Base-by-base conservation (phyloP, 2,113 vertebrate species). In the Tichodroma muraria region DNA sequence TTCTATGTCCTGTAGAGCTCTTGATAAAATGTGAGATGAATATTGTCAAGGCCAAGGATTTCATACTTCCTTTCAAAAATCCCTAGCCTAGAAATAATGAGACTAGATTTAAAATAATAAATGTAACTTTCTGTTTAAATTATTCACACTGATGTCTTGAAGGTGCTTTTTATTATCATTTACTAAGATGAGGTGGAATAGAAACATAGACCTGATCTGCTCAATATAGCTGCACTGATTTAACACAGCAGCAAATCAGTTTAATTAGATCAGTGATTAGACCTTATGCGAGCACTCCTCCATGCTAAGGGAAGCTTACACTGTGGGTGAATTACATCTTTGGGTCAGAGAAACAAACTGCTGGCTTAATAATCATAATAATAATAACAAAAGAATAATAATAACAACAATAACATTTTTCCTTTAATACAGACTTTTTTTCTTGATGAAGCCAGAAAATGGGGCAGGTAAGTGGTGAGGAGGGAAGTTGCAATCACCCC, bases 241-340 rank as follows among this genome's bases (percentile, higher is more conserved):
- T 95, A 93, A 93, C 30, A 80, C 37, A 64, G 71, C 17, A 90
- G 59, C 65, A 93, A 91, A 94, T 95, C 90, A 72, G 27, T 94
- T 93, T 91, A 91, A 93, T 95, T 94, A 91, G 79, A 80, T 71
- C 78, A 80, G 75, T 88, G 90, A 88, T 89, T 85, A 96, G 78
- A 81, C 49, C 65, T 87, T 61, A 40, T 57, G 47, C 89, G 92
- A 85, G 45, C 37, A 49, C 53, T 65, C 10, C 50, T 92, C 72
- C 47, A 13, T 77, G 83, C 77, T 65, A 31, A 72, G 80, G 47
- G 63, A 77, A 20, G 56, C 30, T 76, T 80, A 47, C 80, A 57
- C 54, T 77, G 44, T 3, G 3, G 24, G 8, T 44, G 63, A 92
- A 72, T 56, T 82, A 28, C 40, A 69, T 35, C 44, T 81, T 56